Base-by-base conservation (phyloP, 2,888 invertebrate genomes). In the Philereme vetulata region DNA sequence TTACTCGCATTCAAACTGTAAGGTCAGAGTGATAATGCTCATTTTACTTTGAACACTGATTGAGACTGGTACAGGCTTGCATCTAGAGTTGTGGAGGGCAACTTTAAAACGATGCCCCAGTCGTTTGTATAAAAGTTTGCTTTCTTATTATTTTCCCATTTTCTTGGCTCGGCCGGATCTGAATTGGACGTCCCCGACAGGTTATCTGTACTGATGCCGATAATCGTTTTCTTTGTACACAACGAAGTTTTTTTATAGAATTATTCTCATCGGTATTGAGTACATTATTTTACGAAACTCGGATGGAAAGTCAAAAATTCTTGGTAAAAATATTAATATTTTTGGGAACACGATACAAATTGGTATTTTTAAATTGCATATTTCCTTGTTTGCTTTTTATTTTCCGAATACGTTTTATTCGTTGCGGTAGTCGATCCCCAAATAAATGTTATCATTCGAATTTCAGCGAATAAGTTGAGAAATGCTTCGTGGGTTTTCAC, bases 81-180 rank as follows among this genome's bases (percentile, higher is more conserved):
- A 46, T 56, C 34, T 35, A 33, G 32, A 47, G 34, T 40, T 11
- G 45, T 4, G 51, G 54, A 61, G 54, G 59, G 72, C 76, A 84
- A 83, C 80, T 84, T 80, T 84, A 80, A 79, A 82, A 76, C 72
- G 78, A 70, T 59, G 71, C 75, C 76, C 75, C 76, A 80, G 81
- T 81, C 81, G 81, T 84, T 82, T 84, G 82, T 84, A 76, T 81
- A 83, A 82, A 86, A 85, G 75, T 85, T 83, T 76, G 74, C 74
- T 72, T 77, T 70, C 68, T 68, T 73, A 75, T 77, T 77, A 77
- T 77, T 77, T 71, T 72, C 72, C 70, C 73, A 72, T 77, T 60
- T 75, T 62, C 67, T 68, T 65, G 62, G 60, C 67, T 53, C 54
- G 48, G 64, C 68, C 72, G 71, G 74, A 75, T 75, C 72, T 71